phyloP scores from a whole-genome alignment of 2,888 invertebrate genomes.

The Sialis lutaria region DNA sequence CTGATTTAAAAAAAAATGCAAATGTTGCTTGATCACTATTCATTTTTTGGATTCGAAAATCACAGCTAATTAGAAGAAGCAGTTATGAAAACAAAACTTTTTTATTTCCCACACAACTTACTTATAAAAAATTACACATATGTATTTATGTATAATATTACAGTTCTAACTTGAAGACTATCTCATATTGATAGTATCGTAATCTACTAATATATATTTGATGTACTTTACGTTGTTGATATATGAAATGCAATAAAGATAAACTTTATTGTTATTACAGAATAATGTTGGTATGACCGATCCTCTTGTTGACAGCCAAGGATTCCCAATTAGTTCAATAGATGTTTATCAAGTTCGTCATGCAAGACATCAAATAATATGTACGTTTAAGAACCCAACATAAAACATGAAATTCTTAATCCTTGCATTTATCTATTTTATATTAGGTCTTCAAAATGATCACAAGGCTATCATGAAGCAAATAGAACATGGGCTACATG shows the following conservation, averaged over 20 bases:
- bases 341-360: slow-evolving; percentile 83
- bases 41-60: too few species aligned
- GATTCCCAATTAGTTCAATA: slow-evolving; percentile 74
- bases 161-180: too few species aligned
- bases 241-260: neutral
- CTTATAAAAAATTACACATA: too few species aligned
- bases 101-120: too few species aligned
- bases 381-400: slow-evolving; percentile 39
- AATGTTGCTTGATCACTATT: too few species aligned
- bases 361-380: slow-evolving; percentile 75
- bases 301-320: slow-evolving; percentile 67
- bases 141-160: too few species aligned
- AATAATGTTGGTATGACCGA: slow-evolving; percentile 74
- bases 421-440: too few species aligned
- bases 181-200: too few species aligned
- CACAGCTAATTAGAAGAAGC: too few species aligned
- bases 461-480: slow-evolving; percentile 65
- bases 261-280: slow-evolving; percentile 23
- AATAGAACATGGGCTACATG: slow-evolving; percentile 61
- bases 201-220: neutral
- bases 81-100: too few species aligned
- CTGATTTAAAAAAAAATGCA: too few species aligned
- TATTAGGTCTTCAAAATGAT: slow-evolving; percentile 71
- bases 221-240: neutral
- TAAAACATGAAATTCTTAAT: slow-evolving; percentile 14